A percentile compares a stretch with the other conserved stretches of the same genome.
Evolutionary conservation across 2,113 vertebrate species (phyloP).

Genomic region (Parus major): DNA sequence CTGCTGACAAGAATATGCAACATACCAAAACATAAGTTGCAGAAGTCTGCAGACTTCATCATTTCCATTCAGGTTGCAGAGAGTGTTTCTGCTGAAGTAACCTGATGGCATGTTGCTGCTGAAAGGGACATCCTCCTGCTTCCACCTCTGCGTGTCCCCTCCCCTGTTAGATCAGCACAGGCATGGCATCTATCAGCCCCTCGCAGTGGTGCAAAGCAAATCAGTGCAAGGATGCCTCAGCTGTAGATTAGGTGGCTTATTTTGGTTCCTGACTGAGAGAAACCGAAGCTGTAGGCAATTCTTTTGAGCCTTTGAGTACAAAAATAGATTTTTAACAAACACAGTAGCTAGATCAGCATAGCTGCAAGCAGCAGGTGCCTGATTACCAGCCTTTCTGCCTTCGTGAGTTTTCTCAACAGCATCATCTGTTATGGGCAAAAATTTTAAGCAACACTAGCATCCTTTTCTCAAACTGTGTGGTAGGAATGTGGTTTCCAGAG

Average conservation of each 20-base stretch:
- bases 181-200: neutral
- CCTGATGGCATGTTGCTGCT: neutral
- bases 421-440: neutral
- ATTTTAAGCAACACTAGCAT: neutral
- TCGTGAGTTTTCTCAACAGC: neutral
- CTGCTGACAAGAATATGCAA: neutral
- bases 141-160: neutral
- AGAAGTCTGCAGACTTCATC: neutral
- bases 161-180: neutral
- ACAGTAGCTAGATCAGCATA: neutral
- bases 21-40: neutral
- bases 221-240: neutral
- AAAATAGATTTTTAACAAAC: neutral
- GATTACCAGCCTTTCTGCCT: neutral
- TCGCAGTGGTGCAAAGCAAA: accelerated
- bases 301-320: neutral
- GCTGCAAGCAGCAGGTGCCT: neutral
- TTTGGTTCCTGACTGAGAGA: neutral
- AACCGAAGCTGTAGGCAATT: neutral
- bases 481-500: neutral
- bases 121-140: neutral
- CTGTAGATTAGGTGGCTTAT: neutral
- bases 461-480: neutral
- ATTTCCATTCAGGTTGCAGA: neutral
- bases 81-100: neutral